These are phyloP conservation scores for Nycteola revayana DNA, from an alignment of 2,888 invertebrate genomes.

Conservation along the genomic window DNA sequence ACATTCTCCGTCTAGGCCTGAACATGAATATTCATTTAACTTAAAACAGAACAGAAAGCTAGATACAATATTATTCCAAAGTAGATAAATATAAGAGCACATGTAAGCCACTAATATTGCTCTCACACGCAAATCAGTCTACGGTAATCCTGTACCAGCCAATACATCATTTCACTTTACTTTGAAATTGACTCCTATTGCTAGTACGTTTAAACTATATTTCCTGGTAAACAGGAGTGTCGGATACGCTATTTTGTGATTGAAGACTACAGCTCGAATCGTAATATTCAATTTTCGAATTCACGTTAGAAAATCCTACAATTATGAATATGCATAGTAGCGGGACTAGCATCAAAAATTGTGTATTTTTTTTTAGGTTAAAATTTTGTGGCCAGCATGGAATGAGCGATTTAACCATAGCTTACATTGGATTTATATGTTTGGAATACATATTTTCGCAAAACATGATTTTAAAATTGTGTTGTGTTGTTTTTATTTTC, in stretches of 20 bases:
- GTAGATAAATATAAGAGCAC: background rate
- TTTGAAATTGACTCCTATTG: no score
- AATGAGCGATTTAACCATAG: no score
- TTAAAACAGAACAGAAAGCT: background rate
- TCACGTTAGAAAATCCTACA: conserved; percentile 38
- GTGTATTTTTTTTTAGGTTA: conserved; percentile 19
- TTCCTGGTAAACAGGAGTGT: no score
- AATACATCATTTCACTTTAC: no score
- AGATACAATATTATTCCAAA: background rate
- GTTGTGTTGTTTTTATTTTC: no score
- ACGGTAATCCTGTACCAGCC: conserved; percentile 3
- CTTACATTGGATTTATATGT: no score
- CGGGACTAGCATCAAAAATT: conserved; percentile 33
- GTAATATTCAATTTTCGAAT: conserved; percentile 37
- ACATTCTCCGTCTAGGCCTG: background rate
- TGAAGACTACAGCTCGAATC: conserved; percentile 4
- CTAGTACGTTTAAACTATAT: no score
- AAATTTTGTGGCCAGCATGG: conserved; percentile 10
- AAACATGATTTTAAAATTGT: no score
- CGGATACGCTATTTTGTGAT: no score
- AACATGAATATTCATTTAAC: conserved; percentile 1
- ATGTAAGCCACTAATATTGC: conserved; percentile 14
- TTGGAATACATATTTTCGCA: no score
- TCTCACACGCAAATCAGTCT: conserved; percentile 26
- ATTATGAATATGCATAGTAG: conserved; percentile 53